Evolutionary conservation across 2,797 vertebrate species (phyloP), one percentile per base, ranked within the genome.

Genomic region (Heliangelus exortis): DNA sequence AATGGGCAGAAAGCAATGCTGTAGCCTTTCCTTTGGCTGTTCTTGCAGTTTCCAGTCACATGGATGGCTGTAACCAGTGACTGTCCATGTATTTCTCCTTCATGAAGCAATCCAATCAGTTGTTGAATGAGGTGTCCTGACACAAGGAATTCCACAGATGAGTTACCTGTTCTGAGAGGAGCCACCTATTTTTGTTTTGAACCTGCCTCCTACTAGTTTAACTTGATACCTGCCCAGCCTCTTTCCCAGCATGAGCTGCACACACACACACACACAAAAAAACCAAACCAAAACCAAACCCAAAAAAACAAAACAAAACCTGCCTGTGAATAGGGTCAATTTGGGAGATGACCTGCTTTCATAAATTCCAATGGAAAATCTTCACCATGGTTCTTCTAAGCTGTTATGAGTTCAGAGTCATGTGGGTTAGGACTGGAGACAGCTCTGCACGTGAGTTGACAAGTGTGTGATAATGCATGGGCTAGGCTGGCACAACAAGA

Each of bases 391-490:
- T 51, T 4, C 16, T 73, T 51, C 63, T 84, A 34, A 79, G 12
- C 28, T 57, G 18, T 61, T 18, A 58, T 1, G 6, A 69, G 17
- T 78, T 77, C 54, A 28, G 34, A 31, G 26, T 48, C 1, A 4
- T n/a, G 17, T 6, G 23, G 31, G 18, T 39, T 84, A n/a, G 29
- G 39, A 58, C 41, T 3, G 2, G 43, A 69, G 58, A 31, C 50
- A 71, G 15, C 10, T 18, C 28, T 5, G 3, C 36, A 48, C 15
- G 34, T 48, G 23, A 22, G 3, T 17, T 87, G 62, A 51, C 0
- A 0, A 8, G 1, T 26, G 9, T 72, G 36, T 4, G 6, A 41
- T 51, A 62, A 72, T 2, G 3, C n/a, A 36, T 1, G 14, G 23
- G 17, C 21, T 78, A 43, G 50, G n/a, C 41, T 75, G 61, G 31